A percentile compares a stretch with the other conserved stretches of the same genome.
Conservation (phyloP, 2,888 invertebrate genomes). For the Deilephila elpenor region DNA sequence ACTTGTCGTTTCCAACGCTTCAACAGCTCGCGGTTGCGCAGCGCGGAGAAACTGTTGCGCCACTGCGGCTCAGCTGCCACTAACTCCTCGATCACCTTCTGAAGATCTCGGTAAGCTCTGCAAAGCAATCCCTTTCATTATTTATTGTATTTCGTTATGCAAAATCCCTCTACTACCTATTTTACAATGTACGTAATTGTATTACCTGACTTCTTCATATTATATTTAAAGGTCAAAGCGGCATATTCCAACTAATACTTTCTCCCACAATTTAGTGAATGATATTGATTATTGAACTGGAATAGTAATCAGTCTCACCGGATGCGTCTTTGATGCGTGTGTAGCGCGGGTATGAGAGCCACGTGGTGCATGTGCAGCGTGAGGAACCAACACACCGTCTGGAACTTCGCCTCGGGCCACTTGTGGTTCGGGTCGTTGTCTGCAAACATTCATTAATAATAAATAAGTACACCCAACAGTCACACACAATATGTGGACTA, state of each 20-base stretch:
- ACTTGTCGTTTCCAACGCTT: slow-evolving; percentile 95
- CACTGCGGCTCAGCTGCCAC: slow-evolving; percentile 92
- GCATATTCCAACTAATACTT: too few species aligned
- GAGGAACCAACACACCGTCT: slow-evolving; percentile 98
- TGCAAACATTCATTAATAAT: slow-evolving; percentile 43
- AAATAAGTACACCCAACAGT: background rate
- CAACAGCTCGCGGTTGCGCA: slow-evolving; percentile 92
- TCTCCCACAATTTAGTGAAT: too few species aligned
- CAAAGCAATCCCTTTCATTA: background rate
- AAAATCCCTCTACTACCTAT: too few species aligned
- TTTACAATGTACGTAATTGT: too few species aligned
- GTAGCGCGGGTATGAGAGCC: slow-evolving; percentile 94
- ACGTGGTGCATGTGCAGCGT: slow-evolving; percentile 97
- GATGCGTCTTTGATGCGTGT: slow-evolving; percentile 86
- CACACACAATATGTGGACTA: background rate
- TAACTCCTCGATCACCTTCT: slow-evolving; percentile 94
- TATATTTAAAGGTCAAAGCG: too few species aligned
- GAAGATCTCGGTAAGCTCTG: slow-evolving; percentile 90
- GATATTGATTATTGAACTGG: too few species aligned
- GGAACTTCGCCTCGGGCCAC: slow-evolving; percentile 94
- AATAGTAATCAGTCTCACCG: slow-evolving; percentile 54
- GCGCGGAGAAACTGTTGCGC: slow-evolving; percentile 90
- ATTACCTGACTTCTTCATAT: background rate
- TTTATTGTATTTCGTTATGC: too few species aligned
- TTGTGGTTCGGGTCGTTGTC: slow-evolving; percentile 81